phyloP scores from a whole-genome alignment of 2,113 vertebrate species.

The Ceuthmochares aereus region DNA sequence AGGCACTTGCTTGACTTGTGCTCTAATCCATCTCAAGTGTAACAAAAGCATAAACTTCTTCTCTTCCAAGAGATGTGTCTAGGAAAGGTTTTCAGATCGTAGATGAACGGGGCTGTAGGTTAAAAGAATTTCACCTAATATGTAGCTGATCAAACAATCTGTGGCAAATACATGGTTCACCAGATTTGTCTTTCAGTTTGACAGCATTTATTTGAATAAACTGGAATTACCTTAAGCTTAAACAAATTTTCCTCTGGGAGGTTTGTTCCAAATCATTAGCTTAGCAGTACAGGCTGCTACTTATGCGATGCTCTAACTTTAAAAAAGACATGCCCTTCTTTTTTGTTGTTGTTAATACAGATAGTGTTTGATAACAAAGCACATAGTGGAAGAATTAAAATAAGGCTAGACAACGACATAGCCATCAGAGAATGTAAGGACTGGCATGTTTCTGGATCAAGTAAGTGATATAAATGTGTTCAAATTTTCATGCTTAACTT shows the following conservation, averaged over 20 bases:
- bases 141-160: background rate
- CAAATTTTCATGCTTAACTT: background rate
- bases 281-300: background rate
- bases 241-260: background rate
- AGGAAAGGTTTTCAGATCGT: background rate
- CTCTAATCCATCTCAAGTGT: background rate
- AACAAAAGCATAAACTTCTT: background rate
- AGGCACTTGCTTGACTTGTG: background rate
- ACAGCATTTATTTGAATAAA: background rate
- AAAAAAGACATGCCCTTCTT: background rate
- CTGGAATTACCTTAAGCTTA: background rate
- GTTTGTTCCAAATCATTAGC: background rate
- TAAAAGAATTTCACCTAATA: background rate
- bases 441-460: constrained; percentile 87
- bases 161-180: background rate
- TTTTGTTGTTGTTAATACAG: constrained; percentile 70
- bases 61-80: background rate
- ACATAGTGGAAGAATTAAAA: constrained; percentile 91
- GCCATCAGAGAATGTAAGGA: constrained; percentile 90
- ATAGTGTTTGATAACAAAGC: constrained; percentile 91
- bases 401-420: constrained; percentile 85
- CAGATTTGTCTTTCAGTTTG: background rate
- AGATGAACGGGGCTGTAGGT: background rate
- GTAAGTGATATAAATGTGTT: constrained; percentile 78
- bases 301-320: background rate